Evolutionary conservation across 1,140 invertebrate genomes (phyloP).

Genomic region (Pseudomyrmex cubaensis): DNA sequence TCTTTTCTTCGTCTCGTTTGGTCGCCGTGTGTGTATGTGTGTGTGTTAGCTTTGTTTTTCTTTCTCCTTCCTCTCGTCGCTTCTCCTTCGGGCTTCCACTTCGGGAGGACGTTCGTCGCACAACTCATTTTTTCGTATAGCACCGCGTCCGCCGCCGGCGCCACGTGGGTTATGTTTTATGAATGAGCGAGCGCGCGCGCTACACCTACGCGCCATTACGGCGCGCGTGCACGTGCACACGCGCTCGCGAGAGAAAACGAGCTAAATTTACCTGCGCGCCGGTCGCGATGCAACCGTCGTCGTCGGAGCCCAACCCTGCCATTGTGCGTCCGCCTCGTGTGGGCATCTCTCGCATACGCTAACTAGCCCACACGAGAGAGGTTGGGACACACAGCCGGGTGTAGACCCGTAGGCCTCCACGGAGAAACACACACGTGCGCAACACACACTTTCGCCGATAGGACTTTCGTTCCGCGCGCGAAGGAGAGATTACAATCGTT

Average conservation of each 20-base stretch:
- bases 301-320: conserved; percentile 69
- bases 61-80: not conserved
- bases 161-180: conserved; percentile 79
- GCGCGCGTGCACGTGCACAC: conserved; percentile 41
- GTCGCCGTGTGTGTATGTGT: no score
- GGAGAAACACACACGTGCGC: conserved; percentile 2
- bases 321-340: conserved; percentile 69
- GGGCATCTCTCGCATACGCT: conserved; percentile 61
- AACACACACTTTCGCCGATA: conserved; percentile 57
- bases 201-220: conserved; percentile 76
- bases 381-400: not conserved
- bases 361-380: conserved; percentile 66
- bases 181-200: conserved; percentile 72
- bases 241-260: conserved; percentile 35
- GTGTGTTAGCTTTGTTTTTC: not conserved
- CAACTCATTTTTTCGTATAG: not conserved
- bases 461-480: conserved; percentile 32
- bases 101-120: not conserved
- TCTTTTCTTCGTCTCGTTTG: no score
- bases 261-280: conserved; percentile 71
- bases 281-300: conserved; percentile 54
- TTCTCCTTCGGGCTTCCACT: not conserved
- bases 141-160: conserved; percentile 36
- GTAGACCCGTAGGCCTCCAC: conserved; percentile 15
- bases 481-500: conserved; percentile 17